phyloP scores from a whole-genome alignment of 92 coral and sea anemone species.

The Blastomussa wellsi region DNA sequence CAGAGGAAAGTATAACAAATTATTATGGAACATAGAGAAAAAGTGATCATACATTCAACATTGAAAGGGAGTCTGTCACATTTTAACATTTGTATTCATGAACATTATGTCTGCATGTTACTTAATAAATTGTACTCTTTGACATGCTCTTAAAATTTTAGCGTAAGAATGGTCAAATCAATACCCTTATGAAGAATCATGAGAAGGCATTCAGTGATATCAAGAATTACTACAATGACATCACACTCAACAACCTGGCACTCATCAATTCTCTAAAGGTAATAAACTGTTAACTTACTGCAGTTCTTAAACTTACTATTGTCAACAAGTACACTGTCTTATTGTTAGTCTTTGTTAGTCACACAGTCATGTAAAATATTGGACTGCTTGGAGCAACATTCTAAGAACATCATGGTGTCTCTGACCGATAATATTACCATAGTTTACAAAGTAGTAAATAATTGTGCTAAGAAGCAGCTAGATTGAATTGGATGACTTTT shows the following conservation, averaged over 20 bases:
- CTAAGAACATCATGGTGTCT: too few species aligned
- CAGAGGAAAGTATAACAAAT: too few species aligned
- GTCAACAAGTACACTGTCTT: neutral
- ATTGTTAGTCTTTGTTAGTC: neutral
- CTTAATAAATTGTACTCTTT: neutral
- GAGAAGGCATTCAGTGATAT: constrained; percentile 99
- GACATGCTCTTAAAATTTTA: constrained; percentile 22
- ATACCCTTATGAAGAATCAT: constrained; percentile 98
- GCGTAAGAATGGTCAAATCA: constrained; percentile 99
- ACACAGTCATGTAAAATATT: too few species aligned
- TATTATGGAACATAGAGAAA: too few species aligned
- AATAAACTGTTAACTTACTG: neutral
- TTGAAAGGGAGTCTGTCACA: too few species aligned
- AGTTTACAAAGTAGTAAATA: too few species aligned
- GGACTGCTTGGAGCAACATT: too few species aligned
- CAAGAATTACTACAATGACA: constrained; percentile 97
- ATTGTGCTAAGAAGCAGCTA: too few species aligned
- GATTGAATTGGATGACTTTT: too few species aligned
- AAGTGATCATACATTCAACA: too few species aligned
- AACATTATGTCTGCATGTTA: neutral
- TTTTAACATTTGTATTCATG: too few species aligned
- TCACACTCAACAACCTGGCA: constrained; percentile 94
- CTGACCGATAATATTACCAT: too few species aligned
- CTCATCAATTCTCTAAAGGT: constrained; percentile 98
- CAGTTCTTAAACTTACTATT: neutral